These are phyloP conservation scores for Latrodectus elegans DNA, from an alignment of 2,888 invertebrate species.

Conservation along the genomic window DNA sequence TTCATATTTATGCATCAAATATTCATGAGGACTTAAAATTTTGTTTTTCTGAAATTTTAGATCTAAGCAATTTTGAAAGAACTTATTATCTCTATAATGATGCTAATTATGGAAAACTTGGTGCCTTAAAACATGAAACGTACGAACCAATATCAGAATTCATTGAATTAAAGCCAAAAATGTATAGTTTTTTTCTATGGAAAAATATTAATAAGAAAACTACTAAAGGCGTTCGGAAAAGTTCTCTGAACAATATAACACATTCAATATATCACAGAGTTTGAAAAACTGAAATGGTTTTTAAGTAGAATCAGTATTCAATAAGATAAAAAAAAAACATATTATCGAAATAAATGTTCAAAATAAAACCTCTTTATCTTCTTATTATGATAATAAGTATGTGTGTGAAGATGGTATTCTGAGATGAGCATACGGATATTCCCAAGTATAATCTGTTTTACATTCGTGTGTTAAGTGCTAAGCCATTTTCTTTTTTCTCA, in stretches of 20 bases:
- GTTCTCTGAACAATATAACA: not conserved
- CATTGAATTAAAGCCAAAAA: not conserved
- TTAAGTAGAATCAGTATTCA: not conserved
- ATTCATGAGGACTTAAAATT: not conserved
- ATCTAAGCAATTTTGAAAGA: slow-evolving; percentile 9
- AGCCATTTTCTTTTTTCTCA: no score
- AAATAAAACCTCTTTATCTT: not conserved
- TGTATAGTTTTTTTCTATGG: not conserved
- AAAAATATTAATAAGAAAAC: not conserved
- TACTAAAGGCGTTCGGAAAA: slow-evolving; percentile 8
- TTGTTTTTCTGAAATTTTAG: not conserved
- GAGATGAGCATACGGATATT: not conserved
- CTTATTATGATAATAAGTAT: not conserved
- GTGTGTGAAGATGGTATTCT: not conserved
- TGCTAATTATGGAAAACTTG: not conserved
- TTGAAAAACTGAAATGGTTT: not conserved
- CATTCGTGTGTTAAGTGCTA: not conserved
- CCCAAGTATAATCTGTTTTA: not conserved
- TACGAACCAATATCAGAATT: slow-evolving; percentile 8
- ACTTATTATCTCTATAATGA: not conserved
- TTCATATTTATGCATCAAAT: not conserved
- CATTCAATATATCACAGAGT: not conserved
- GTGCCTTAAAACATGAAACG: not conserved
- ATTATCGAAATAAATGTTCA: not conserved
- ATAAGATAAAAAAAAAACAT: no score